These are phyloP conservation scores for Petrocephalus zakoni DNA, from an alignment of 2,113 vertebrate genomes.

Conservation along the genomic window DNA sequence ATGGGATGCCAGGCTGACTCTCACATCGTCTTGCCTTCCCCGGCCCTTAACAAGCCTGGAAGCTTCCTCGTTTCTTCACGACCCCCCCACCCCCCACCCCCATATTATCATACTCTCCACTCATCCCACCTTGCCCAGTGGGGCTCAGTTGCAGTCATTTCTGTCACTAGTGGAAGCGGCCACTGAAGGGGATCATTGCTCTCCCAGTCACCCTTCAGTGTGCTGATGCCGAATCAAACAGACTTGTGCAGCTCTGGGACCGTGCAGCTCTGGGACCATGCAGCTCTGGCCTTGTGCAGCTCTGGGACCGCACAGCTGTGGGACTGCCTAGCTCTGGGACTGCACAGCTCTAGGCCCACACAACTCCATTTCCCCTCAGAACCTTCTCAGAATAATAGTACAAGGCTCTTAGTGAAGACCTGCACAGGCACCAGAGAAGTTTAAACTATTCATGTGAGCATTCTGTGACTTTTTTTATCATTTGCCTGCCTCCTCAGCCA, in stretches of 20 bases:
- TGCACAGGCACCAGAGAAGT: neutral
- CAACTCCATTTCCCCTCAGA: neutral
- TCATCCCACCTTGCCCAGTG: neutral
- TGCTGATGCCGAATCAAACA: neutral
- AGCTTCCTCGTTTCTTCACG: neutral
- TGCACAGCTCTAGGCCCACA: neutral
- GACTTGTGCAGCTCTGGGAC: neutral
- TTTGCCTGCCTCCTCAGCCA: neutral
- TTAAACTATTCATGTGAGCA: neutral
- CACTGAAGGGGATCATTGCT: neutral
- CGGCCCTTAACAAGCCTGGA: neutral
- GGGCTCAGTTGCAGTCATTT: neutral
- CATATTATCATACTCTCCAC: neutral
- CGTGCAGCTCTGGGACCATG: neutral
- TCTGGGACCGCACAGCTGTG: neutral
- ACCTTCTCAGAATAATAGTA: neutral
- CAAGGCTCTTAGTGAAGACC: neutral
- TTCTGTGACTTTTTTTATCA: neutral
- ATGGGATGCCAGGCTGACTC: neutral
- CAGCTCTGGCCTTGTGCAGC: neutral
- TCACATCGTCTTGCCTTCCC: neutral
- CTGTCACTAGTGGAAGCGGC: neutral
- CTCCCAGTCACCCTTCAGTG: neutral
- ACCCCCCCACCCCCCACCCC: neutral
- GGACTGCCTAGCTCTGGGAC: neutral